Conservation (phyloP, 2,888 invertebrate genomes). For the Scaptomyza caliginosa region DNA sequence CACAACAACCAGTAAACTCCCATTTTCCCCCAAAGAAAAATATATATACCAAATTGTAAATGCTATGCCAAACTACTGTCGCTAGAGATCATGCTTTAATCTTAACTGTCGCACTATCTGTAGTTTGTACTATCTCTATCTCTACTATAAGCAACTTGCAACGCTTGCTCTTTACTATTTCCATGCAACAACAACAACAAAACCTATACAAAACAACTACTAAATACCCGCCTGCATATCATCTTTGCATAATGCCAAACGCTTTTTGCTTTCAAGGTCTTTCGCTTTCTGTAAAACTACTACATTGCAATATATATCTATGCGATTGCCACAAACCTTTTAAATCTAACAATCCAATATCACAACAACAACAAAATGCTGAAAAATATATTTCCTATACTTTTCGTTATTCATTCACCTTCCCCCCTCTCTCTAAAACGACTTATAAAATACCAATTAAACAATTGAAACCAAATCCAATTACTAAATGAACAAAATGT, state of each 20-base stretch:
- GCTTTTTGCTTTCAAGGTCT: slow-evolving; percentile 56
- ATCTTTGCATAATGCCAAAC: slow-evolving; percentile 36
- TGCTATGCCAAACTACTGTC: slow-evolving; percentile 65
- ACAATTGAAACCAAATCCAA: slow-evolving; percentile 55
- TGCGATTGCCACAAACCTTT: slow-evolving; percentile 29
- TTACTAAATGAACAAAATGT: slow-evolving; percentile 64
- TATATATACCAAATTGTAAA: slow-evolving; percentile 42
- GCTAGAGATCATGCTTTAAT: slow-evolving; percentile 72
- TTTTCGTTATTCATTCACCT: slow-evolving; percentile 78
- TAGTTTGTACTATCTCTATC: slow-evolving; percentile 41
- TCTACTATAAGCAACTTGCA: slow-evolving; percentile 41
- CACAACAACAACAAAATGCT: slow-evolving; percentile 50
- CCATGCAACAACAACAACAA: slow-evolving; percentile 53
- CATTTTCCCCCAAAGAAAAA: slow-evolving; percentile 4
- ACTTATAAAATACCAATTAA: slow-evolving; percentile 39
- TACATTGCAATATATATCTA: slow-evolving; percentile 28
- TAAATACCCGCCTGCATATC: slow-evolving; percentile 19
- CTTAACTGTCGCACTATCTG: slow-evolving; percentile 70
- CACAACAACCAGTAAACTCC: not conserved
- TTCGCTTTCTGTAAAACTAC: slow-evolving; percentile 43
- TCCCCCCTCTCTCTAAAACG: slow-evolving; percentile 58
- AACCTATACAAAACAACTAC: slow-evolving; percentile 14
- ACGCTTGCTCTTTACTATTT: slow-evolving; percentile 40
- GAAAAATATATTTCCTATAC: slow-evolving; percentile 74
- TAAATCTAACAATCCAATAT: slow-evolving; percentile 21